A percentile compares a stretch with the other conserved stretches of the same genome.
phyloP scores from a whole-genome alignment of 2,113 vertebrate species.

The Clarias gariepinus region DNA sequence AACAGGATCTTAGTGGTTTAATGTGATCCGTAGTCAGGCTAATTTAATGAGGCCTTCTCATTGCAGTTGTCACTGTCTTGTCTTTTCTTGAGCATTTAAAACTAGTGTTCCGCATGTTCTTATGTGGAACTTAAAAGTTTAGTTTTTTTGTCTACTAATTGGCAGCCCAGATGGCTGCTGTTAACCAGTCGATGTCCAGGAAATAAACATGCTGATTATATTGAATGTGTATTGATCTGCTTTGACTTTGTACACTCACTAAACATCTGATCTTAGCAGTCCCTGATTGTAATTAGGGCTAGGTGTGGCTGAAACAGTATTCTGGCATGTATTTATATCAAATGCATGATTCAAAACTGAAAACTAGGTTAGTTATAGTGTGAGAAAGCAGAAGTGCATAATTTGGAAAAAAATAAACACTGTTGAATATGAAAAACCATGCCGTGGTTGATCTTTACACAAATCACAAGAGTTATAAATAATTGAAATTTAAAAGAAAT shows the following conservation, averaged over 20 bases:
- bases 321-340: not conserved
- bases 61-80: not conserved
- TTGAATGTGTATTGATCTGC: constrained; percentile 46
- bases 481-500: too few species aligned
- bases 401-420: not conserved
- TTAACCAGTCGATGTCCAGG: constrained; percentile 7
- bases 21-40: constrained; percentile 31
- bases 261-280: constrained; percentile 1
- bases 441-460: too few species aligned
- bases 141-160: constrained; percentile 1
- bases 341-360: not conserved
- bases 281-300: not conserved
- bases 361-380: not conserved
- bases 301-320: not conserved
- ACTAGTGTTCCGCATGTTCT: constrained; percentile 6
- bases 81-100: not conserved
- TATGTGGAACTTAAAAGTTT: not conserved
- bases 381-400: not conserved
- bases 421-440: too few species aligned
- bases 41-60: constrained; percentile 41
- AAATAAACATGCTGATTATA: constrained; percentile 31
- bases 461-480: too few species aligned
- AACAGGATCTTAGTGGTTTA: constrained; percentile 37
- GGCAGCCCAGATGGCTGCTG: constrained; percentile 34
- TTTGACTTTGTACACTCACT: constrained; percentile 26